Base-by-base conservation (phyloP, 1,140 invertebrate species). In the Micrasema minimum region DNA sequence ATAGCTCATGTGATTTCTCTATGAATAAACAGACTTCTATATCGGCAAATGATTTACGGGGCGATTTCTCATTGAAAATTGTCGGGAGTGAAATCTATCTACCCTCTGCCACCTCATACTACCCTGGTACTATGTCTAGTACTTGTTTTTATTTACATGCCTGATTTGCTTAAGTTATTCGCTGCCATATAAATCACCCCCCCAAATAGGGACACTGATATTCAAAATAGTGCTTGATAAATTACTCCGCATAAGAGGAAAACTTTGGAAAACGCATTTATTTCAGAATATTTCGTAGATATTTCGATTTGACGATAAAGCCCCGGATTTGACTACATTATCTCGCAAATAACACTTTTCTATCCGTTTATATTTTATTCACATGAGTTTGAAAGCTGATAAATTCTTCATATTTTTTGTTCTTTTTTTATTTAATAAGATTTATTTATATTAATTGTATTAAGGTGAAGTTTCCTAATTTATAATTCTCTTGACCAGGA, bases 211-310 rank as follows among this genome's bases (percentile, higher is more conserved):
- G 73, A 75, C 73, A 75, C 73, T 71, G 73, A 75, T 75, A 75
- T 75, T 75, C 73, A 75, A 75, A 75, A 71, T 69, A 75, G 73
- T 72, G 66, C 45, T 46, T 75, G 73, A 75, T 72, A 75, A 72
- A 75, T 75, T 71, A 65, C 59, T 43, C 50, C 66, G 22, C 71
- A 69, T 45, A 38, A 43, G 46, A 65, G 65, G 66, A 64, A 68
- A 71, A 35, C 65, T 64, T 68, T 26, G 41, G 65, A 48, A 68
- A 41, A 57, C 26, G 55, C 65, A 62, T 71, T 71, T 71, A 66
- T 74, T 38, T 71, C 45, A 35, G 1, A 45, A 46, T 31, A 7
- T 7, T 31, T 31, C 7, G 7, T 2, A 31, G 26, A 31, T 31
- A 31, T 31, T 31, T 31, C 7, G 26, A 31, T 31, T 31, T 7